These are phyloP conservation scores for Acrocephalus scirpaceus DNA, from an alignment of 2,797 vertebrate species.

Conservation along the genomic window DNA sequence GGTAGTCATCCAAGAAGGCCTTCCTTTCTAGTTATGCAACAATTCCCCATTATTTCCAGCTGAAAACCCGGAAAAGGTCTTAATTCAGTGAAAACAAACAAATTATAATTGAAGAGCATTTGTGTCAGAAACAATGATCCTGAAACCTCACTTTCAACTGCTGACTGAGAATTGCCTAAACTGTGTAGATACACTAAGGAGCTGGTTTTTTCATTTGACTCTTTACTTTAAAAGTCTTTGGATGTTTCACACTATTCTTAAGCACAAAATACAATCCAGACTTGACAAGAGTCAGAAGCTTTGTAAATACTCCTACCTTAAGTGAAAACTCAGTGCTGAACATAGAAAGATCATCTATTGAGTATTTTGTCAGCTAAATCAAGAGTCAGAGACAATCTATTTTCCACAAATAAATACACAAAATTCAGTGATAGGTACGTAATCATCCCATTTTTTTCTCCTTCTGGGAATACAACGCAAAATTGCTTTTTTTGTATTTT, in stretches of 20 bases:
- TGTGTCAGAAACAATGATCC: neutral
- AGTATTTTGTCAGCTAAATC: neutral
- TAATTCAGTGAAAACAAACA: neutral
- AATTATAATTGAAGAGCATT: neutral
- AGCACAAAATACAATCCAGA: neutral
- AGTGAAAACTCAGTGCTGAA: neutral
- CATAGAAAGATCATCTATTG: neutral
- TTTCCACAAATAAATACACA: neutral
- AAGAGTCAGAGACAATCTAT: neutral
- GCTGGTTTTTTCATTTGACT: neutral
- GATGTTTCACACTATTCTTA: neutral
- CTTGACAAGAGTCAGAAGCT: neutral
- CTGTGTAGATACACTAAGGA: neutral
- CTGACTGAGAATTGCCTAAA: neutral
- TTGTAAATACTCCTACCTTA: neutral
- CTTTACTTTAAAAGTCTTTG: neutral
- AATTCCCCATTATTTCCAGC: neutral
- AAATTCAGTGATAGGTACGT: neutral
- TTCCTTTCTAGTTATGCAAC: neutral
- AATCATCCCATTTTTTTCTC: neutral
- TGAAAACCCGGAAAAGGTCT: neutral
- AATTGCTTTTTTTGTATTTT: neutral
- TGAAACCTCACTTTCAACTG: neutral
- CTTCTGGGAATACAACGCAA: neutral
- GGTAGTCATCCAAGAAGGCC: neutral